These are phyloP conservation scores for Platyura marginata DNA, from an alignment of 1,140 invertebrate species.

Conservation along the genomic window DNA sequence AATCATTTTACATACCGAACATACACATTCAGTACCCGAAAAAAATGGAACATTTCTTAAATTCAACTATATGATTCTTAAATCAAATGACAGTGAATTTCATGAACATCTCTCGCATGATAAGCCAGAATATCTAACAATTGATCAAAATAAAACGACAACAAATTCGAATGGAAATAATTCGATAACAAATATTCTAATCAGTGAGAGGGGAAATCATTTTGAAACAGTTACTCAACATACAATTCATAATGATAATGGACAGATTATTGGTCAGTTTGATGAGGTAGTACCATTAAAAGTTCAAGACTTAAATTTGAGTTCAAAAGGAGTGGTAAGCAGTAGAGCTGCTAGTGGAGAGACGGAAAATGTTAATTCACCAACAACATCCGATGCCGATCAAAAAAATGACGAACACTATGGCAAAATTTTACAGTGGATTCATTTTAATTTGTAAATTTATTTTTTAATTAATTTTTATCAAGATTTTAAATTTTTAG, in stretches of 20 bases:
- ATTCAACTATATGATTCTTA: slow-evolving; percentile 1
- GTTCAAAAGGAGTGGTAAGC: not conserved
- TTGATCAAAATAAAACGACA: not conserved
- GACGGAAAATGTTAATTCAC: not conserved
- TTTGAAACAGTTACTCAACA: not conserved
- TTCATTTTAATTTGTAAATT: not conserved
- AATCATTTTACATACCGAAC: not conserved
- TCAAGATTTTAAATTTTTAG: no score
- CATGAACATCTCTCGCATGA: not conserved
- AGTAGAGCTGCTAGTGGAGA: not conserved
- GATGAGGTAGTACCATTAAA: not conserved
- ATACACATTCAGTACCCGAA: not conserved
- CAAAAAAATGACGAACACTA: not conserved
- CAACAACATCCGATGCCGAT: not conserved
- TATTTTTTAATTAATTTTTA: no score
- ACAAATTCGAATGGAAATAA: not conserved
- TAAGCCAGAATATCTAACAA: not conserved
- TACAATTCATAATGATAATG: not conserved
- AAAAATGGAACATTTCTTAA: not conserved
- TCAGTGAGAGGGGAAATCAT: not conserved
- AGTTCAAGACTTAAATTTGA: not conserved
- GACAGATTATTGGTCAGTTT: not conserved
- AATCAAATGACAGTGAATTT: not conserved
- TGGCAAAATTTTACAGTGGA: not conserved
- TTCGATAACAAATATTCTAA: not conserved